These are phyloP conservation scores for Saiga tatarica DNA, from an alignment of 2,113 vertebrate genomes.

Conservation along the genomic window DNA sequence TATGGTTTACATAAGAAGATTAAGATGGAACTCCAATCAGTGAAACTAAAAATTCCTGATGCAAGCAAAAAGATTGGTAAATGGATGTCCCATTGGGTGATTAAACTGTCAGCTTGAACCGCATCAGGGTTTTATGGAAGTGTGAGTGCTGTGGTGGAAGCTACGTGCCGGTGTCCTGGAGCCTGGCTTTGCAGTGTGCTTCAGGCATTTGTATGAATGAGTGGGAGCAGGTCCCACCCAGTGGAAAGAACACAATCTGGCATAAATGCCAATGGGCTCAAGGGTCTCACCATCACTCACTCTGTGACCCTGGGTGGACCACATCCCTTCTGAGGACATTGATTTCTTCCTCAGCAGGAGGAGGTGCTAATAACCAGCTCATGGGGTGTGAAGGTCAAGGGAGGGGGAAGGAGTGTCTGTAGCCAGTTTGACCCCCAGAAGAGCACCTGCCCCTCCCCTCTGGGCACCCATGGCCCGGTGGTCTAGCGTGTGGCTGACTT, in stretches of 20 bases:
- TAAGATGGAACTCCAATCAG: no score
- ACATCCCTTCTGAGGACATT: background rate
- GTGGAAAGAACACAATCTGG: background rate
- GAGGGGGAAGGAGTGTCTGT: no score
- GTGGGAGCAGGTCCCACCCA: background rate
- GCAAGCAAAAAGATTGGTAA: background rate
- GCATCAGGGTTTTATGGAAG: fast-evolving
- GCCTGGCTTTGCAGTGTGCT: background rate
- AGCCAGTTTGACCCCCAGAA: background rate
- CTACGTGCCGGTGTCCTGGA: fast-evolving
- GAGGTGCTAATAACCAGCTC: background rate
- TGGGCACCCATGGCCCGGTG: background rate
- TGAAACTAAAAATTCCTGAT: background rate
- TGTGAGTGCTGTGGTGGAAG: background rate
- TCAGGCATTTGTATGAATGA: fast-evolving
- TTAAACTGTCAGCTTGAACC: background rate
- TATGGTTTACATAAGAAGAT: background rate
- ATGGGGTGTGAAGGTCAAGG: background rate
- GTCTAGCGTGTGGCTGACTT: background rate
- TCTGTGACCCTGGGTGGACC: background rate
- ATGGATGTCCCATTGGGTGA: fast-evolving
- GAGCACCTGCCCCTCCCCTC: fast-evolving
- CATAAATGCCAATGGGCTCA: fast-evolving
- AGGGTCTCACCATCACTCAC: fast-evolving
- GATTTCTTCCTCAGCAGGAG: background rate